Conservation (phyloP, 2,113 vertebrate genomes). For the Platysteira castanea region DNA sequence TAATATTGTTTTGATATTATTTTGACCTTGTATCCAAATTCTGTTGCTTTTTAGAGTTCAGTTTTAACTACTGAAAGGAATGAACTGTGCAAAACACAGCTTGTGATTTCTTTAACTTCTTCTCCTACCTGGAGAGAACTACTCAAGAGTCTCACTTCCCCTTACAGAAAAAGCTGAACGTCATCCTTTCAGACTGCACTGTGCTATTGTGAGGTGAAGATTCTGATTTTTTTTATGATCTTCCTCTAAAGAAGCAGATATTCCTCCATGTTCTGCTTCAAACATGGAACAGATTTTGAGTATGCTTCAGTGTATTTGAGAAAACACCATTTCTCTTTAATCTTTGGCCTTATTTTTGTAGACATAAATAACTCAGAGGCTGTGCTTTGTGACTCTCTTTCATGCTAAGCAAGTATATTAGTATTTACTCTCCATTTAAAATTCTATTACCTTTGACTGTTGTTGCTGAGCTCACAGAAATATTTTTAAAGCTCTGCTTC, state of each 20-base stretch:
- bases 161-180: background rate
- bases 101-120: background rate
- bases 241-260: background rate
- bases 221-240: background rate
- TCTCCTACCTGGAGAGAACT: background rate
- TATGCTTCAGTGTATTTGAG: background rate
- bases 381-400: background rate
- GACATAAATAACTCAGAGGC: background rate
- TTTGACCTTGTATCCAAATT: background rate
- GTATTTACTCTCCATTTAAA: conserved; percentile 33
- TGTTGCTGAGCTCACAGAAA: background rate
- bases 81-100: background rate
- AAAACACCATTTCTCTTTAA: background rate
- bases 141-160: background rate
- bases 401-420: background rate
- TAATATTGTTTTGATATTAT: background rate
- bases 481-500: background rate
- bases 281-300: background rate
- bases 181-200: background rate
- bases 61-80: background rate
- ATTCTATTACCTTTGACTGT: background rate
- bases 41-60: background rate
- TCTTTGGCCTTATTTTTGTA: background rate
- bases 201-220: background rate
- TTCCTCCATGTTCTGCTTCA: background rate